Conservation (phyloP, 2,797 vertebrate species). For the Sus cebifrons region DNA sequence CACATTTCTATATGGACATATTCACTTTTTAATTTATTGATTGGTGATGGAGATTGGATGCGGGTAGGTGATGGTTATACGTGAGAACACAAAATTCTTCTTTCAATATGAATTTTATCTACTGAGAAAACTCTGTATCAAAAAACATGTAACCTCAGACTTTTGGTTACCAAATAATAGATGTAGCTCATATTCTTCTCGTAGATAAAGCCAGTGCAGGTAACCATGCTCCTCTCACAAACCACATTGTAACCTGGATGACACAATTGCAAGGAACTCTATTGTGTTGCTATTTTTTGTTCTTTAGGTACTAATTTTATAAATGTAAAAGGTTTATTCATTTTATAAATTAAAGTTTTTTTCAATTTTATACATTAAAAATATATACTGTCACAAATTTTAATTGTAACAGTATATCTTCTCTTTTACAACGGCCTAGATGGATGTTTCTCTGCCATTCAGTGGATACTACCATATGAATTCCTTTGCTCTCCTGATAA, state of each 20-base stretch:
- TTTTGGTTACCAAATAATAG: background rate
- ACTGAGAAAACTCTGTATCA: background rate
- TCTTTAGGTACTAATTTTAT: background rate
- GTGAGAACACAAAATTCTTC: background rate
- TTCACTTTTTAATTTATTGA: background rate
- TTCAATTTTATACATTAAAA: no score
- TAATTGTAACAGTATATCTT: background rate
- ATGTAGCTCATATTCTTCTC: background rate
- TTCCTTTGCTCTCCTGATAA: background rate
- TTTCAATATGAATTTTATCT: background rate
- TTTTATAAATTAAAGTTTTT: no score
- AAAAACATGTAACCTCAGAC: background rate
- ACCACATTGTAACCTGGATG: background rate
- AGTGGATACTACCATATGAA: background rate
- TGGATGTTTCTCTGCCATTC: conserved; percentile 1
- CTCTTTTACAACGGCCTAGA: background rate
- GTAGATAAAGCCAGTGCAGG: background rate
- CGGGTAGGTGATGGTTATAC: background rate
- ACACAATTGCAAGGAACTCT: background rate
- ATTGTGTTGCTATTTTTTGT: background rate
- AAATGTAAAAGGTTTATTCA: background rate
- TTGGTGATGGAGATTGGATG: conserved; percentile 3
- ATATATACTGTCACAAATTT: no score
- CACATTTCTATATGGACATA: background rate
- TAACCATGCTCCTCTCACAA: background rate